These are phyloP conservation scores for Leptatherina wallacei DNA, from an alignment of 2,797 vertebrate genomes.

Conservation along the genomic window DNA sequence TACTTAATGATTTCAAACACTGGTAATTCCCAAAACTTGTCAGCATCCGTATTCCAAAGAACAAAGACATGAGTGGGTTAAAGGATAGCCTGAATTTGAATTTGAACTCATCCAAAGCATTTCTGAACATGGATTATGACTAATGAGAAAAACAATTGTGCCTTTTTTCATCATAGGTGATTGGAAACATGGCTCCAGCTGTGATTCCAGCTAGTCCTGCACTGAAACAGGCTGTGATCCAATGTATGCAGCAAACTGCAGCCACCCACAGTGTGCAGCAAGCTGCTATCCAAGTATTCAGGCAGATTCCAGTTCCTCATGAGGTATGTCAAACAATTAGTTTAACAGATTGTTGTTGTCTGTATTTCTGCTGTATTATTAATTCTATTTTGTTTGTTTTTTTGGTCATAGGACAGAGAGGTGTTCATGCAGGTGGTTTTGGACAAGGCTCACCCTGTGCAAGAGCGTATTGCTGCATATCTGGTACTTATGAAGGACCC, in stretches of 20 bases:
- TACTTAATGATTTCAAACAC: neutral
- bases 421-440: conserved; percentile 85
- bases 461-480: conserved; percentile 93
- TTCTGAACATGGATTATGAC: neutral
- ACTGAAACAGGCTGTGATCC: conserved; percentile 84
- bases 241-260: conserved; percentile 85
- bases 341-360: neutral
- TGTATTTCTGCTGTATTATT: neutral
- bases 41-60: neutral
- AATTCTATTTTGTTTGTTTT: conserved; percentile 5
- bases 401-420: conserved; percentile 79
- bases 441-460: conserved; percentile 77
- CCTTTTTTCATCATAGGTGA: conserved; percentile 80
- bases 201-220: conserved; percentile 83
- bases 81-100: neutral
- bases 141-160: neutral
- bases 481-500: conserved; percentile 92
- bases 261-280: conserved; percentile 87
- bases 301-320: conserved; percentile 84
- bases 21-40: neutral
- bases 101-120: neutral
- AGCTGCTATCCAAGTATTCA: conserved; percentile 92
- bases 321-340: conserved; percentile 82
- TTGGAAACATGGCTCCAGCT: conserved; percentile 93
- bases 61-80: neutral